Evolutionary conservation across 2,888 invertebrate species (phyloP), one percentile per base, ranked within the genome.

Genomic region (Lochmaea capreae): DNA sequence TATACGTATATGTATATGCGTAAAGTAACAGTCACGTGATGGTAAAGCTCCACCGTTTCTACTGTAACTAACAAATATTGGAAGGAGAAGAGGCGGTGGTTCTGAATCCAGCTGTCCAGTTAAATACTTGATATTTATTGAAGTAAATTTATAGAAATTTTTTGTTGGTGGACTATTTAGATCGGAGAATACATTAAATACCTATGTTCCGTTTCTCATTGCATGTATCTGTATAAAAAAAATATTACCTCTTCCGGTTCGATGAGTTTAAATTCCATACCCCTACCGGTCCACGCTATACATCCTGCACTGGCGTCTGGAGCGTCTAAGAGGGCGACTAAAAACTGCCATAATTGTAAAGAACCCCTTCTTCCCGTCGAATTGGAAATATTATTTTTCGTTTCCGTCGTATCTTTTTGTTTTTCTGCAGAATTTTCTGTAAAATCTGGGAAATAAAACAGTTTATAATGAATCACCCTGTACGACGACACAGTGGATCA

Each of bases 231-330:
- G n/a, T n/a, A n/a, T n/a, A n/a, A n/a, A n/a, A n/a, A n/a, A n/a
- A 39, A 39, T n/a, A 39, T 78, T 83, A 91, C 95, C 90, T 98
- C 97, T 88, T 97, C 97, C 0, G 97, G 98, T 87, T 98, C 97
- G 75, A 97, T 95, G 52, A 98, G 90, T 86, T 98, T 98, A 87
- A 98, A 98, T 87, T 98, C 97, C 89, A 97, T 93, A 1, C 97
- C 97, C 12, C 97, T 89, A 0, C 97, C 97, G 0, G 97, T 98
- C 97, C 97, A 97, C 2, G 96, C 95, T 76, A 97, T 97, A 85
- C 95, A 95, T 71, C 94, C 93, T 22, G 94, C 92, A 81, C 92
- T 92, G 18, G 87, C 87, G 78, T 87, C 86, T 76, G 93, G 91
- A 74, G 93, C 93, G 81, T 93, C 93, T 59, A 95, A 85, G 6